Percentiles rank a stretch among this genome's conserved stretches.
Evolutionary conservation across 1,140 invertebrate species (phyloP).

Genomic region (Cepaea nemoralis): DNA sequence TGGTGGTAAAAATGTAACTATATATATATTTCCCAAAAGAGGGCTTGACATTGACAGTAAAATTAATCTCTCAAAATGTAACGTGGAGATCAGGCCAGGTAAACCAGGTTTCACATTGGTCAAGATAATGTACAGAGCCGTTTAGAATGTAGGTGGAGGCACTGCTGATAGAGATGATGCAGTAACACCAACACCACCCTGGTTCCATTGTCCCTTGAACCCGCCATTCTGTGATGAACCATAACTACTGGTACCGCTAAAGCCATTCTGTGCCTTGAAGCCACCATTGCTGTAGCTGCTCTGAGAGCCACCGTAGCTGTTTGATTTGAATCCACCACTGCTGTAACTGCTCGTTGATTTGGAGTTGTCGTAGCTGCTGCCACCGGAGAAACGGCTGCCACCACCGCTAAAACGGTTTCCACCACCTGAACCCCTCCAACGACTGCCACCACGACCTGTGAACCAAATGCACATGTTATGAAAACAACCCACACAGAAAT

Average conservation of each 20-base stretch:
- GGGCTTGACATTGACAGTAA: too few relatives aligned
- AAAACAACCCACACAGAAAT: too few relatives aligned
- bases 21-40: too few relatives aligned
- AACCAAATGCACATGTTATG: too few relatives aligned
- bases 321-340: constrained; percentile 23
- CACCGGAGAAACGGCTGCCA: not conserved
- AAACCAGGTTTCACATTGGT: too few relatives aligned
- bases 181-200: constrained; percentile 12
- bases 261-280: constrained; percentile 11
- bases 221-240: not conserved
- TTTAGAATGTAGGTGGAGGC: not conserved
- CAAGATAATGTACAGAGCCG: too few relatives aligned
- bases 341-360: constrained; percentile 22
- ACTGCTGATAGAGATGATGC: constrained; percentile 13
- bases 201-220: constrained; percentile 15
- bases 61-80: too few relatives aligned
- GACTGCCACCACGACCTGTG: constrained; percentile 41
- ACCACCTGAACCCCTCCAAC: constrained; percentile 35
- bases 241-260: not conserved
- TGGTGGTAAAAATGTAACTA: too few relatives aligned
- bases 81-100: too few relatives aligned
- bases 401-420: not conserved
- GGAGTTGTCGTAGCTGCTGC: not conserved
- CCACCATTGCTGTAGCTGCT: constrained; percentile 1
- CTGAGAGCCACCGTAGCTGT: not conserved